Evolutionary conservation across 2,888 invertebrate species (phyloP), one percentile per base, ranked within the genome.

Genomic region (Stenichneumon culpator): DNA sequence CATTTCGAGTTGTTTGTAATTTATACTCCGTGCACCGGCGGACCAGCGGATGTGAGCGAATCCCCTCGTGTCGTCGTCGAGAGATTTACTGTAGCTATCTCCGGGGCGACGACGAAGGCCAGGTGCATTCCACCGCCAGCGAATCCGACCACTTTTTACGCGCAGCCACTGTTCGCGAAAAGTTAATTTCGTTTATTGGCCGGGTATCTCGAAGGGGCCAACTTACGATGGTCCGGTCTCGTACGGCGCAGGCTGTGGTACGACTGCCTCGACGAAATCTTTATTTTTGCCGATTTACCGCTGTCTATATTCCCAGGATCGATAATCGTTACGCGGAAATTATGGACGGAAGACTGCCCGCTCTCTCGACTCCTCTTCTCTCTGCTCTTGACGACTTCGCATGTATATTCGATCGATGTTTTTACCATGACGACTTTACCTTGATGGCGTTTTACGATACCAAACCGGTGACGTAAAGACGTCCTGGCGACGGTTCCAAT

Each of bases 181-280:
- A 89, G 91, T 89, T 90, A 89, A 90, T 91, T 90, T 90, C 87
- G 89, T 90, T 90, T 88, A 90, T 89, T 86, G 86, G 74, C 88
- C 77, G 74, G 83, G 78, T 73, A 78, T 78, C 63, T 68, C 63
- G 25, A 74, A 73, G 77, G 72, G 67, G 57, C 44, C 39, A 73
- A 73, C 77, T 63, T 11, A 32, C 22, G 25, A 57, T 57, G 25
- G 57, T 9, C 25, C 57, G 28, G 44, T n/a, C 69, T 73, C 36
- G 73, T 54, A 19, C 32, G 25, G 3, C 28, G 57, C 52, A 36
- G 9, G 22, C 67, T 11, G 86, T 3, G 67, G 5, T 14, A 39
- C 39, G 9, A 82, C 86, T 77, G 86, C 80, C 86, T 87, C 86
- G 79, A 73, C 83, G 84, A 89, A 89, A 90, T 87, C 78, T 90